Evolutionary conservation across 2,113 vertebrate species (phyloP).

Genomic region (Chaetodon trifascialis): DNA sequence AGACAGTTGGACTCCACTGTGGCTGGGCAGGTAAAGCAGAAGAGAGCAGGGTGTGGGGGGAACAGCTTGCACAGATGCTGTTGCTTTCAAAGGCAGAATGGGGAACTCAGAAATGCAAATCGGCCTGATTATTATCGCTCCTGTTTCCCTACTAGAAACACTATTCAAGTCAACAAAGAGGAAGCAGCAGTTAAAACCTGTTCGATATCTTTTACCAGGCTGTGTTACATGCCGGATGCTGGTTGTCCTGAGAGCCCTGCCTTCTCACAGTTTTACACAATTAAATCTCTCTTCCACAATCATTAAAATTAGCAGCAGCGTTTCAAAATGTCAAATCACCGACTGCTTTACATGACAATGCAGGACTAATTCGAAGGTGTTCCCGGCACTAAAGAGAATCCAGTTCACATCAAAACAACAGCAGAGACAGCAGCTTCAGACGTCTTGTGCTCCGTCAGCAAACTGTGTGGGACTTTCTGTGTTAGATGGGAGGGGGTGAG

Average conservation of each 20-base stretch:
- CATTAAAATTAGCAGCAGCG: not conserved
- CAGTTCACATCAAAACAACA: constrained; percentile 59
- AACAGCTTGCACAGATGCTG: constrained; percentile 57
- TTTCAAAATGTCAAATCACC: constrained; percentile 20
- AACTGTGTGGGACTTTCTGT: constrained; percentile 45
- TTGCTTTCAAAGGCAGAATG: constrained; percentile 72
- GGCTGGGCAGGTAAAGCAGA: constrained; percentile 75
- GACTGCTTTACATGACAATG: constrained; percentile 17
- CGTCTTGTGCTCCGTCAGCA: constrained; percentile 65
- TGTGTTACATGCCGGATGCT: not conserved
- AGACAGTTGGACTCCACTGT: constrained; percentile 45
- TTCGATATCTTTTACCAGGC: constrained; percentile 18
- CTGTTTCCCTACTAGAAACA: constrained; percentile 72
- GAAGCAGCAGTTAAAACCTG: constrained; percentile 51
- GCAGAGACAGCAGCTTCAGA: constrained; percentile 27
- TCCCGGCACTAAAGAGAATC: constrained; percentile 28
- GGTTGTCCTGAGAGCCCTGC: not conserved
- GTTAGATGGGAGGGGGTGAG: constrained; percentile 4
- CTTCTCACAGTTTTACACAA: not conserved
- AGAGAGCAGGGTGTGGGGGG: constrained; percentile 53
- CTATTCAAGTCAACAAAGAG: constrained; percentile 62
- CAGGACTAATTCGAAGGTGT: constrained; percentile 13
- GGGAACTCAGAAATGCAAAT: constrained; percentile 85
- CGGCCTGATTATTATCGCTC: constrained; percentile 64
- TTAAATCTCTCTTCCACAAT: not conserved